phyloP scores from a whole-genome alignment of 2,888 invertebrate species.

The Himalopsyche tibetana region DNA sequence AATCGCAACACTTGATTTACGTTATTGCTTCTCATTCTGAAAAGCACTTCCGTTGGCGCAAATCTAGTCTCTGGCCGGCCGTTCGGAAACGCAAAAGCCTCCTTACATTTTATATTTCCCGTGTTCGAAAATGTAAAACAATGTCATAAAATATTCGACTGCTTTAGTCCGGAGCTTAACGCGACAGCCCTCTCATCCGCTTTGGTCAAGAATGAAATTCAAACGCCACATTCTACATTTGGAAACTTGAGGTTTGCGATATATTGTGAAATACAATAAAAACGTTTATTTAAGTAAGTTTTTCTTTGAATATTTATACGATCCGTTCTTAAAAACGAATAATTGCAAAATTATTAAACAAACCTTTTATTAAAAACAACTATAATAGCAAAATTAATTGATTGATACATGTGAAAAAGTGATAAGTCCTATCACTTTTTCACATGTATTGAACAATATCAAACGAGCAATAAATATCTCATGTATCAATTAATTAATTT shows the following conservation, averaged over 20 bases:
- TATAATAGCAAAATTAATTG: no score
- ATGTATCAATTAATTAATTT: no score
- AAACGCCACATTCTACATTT: constrained; percentile 48
- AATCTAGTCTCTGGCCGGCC: constrained; percentile 34
- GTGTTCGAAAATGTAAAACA: constrained; percentile 55
- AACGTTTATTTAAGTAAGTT: no score
- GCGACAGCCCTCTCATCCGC: constrained; percentile 49
- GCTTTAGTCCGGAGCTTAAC: constrained; percentile 39
- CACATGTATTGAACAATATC: no score
- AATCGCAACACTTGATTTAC: constrained; percentile 13
- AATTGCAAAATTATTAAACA: no score
- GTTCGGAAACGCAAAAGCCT: constrained; percentile 51
- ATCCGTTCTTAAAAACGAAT: no score
- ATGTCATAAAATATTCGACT: constrained; percentile 56
- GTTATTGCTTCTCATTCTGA: constrained; percentile 17
- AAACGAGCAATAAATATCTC: no score
- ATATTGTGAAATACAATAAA: no score
- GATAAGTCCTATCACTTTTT: no score
- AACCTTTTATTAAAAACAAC: no score
- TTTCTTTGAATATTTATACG: no score
- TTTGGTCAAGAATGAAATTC: constrained; percentile 54
- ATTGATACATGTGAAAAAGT: no score
- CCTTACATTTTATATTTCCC: constrained; percentile 49
- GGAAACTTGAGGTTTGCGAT: not conserved
- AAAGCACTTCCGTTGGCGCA: constrained; percentile 36